Evolutionary conservation across 2,797 vertebrate species (phyloP), one percentile per base, ranked within the genome.

Genomic region (Geotria australis): DNA sequence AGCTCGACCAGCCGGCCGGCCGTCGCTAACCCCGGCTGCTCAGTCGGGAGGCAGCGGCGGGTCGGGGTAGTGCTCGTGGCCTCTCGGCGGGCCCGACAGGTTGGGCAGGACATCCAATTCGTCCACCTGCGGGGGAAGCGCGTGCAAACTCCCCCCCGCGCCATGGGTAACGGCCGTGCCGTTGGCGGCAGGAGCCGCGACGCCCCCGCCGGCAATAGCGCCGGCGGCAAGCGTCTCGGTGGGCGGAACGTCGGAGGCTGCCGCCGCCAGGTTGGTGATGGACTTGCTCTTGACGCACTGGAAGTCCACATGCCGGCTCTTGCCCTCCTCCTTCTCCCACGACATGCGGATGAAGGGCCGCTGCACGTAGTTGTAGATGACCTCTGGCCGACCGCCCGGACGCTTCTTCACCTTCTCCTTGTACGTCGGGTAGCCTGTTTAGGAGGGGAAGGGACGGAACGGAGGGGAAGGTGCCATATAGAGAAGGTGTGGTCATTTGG

Each of bases 221-320:
- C 91, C 80, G 81, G 91, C 74, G 61, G 79, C 82, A 59, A 91
- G 85, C 56, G 89, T 76, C 71, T 93, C 84, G 69, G 91, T 84
- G 71, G 93, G 88, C 57, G 86, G 86, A 70, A 93, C 83, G 68
- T 94, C 88, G 2, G 88, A 84, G 0, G 85, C 86, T 0, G 88
- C 88, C 0, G 86, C 86, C 0, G 83, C 88, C 59, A 95, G 64
- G 63, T 95, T 95, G 11, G 86, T 95, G 63, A 85, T 94, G 59
- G 85, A 91, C 74, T 95, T 95, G 69, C 85, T 93, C 66, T 95
- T 95, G 9, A 95, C 86, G 1, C 88, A 95, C 68, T 95, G 86
- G 61, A 95, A 95, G 71, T 95, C 88, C 56, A 95, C 88, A 1
- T 95, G 88, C 15, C 84, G 77, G 57, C 86, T 94, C 70, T 95